phyloP scores from a whole-genome alignment of 2,797 vertebrate genomes.

The Chelmon rostratus region DNA sequence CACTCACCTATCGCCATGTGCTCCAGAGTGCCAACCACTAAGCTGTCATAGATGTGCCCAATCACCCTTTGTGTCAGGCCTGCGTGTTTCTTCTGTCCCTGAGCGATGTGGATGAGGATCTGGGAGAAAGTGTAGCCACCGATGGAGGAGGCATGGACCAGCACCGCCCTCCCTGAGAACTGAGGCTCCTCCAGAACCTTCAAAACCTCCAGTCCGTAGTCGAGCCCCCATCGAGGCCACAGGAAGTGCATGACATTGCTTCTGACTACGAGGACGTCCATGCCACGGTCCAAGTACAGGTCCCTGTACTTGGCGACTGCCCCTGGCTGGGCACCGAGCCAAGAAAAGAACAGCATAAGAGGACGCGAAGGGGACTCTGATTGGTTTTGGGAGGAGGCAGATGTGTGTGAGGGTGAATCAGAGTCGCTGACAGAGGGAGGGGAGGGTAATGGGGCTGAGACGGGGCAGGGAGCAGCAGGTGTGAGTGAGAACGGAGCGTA shows the following conservation, averaged over 20 bases:
- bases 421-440: neutral
- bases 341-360: conserved; percentile 83
- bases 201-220: conserved; percentile 68
- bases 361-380: conserved; percentile 50
- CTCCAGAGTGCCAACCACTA: conserved; percentile 82
- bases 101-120: conserved; percentile 70
- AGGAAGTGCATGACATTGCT: conserved; percentile 78
- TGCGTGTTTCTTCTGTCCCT: conserved; percentile 45
- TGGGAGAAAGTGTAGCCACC: conserved; percentile 85
- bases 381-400: neutral
- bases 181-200: conserved; percentile 73
- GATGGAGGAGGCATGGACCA: conserved; percentile 85
- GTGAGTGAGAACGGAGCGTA: neutral
- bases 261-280: conserved; percentile 82
- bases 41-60: conserved; percentile 84
- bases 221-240: conserved; percentile 79
- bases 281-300: conserved; percentile 77
- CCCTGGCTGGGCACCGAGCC: conserved; percentile 78
- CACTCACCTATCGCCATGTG: conserved; percentile 79
- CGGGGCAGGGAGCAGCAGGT: neutral
- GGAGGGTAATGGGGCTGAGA: neutral
- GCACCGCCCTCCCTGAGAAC: conserved; percentile 69
- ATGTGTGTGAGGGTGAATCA: conserved; percentile 15
- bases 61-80: conserved; percentile 65
- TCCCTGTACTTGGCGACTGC: conserved; percentile 80